Conservation (phyloP, 2,113 vertebrate genomes). For the Chelonoidis abingdonii region DNA sequence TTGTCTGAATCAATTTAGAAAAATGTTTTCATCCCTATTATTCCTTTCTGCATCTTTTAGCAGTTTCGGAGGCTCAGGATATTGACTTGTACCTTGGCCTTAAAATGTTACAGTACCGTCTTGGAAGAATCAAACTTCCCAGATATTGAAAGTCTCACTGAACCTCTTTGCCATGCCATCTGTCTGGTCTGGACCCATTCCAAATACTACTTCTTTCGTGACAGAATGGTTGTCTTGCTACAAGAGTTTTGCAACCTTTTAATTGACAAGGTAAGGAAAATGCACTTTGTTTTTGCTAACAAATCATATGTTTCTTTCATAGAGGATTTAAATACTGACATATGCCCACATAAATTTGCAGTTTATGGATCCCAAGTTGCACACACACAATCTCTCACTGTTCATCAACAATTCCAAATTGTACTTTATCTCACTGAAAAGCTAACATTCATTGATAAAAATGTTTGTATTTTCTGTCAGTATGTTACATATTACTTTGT, state of each 20-base stretch:
- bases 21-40: neutral
- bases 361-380: slow-evolving; percentile 43
- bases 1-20: neutral
- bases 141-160: slow-evolving; percentile 78
- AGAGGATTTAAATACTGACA: slow-evolving; percentile 64
- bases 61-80: slow-evolving; percentile 77
- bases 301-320: slow-evolving; percentile 74
- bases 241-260: slow-evolving; percentile 90
- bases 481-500: slow-evolving; percentile 52
- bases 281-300: slow-evolving; percentile 70
- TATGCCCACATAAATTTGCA: slow-evolving; percentile 23
- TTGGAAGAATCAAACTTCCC: slow-evolving; percentile 81
- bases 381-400: neutral
- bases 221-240: slow-evolving; percentile 84
- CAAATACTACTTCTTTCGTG: slow-evolving; percentile 80
- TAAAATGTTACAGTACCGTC: slow-evolving; percentile 75
- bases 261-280: slow-evolving; percentile 86
- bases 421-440: slow-evolving; percentile 60
- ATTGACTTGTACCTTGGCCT: slow-evolving; percentile 79
- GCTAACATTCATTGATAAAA: slow-evolving; percentile 31
- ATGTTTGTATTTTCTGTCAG: slow-evolving; percentile 36
- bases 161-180: slow-evolving; percentile 87
- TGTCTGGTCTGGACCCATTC: slow-evolving; percentile 92
- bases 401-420: neutral
- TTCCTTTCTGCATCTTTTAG: slow-evolving; percentile 31